Base-by-base conservation (phyloP, 2,888 invertebrate genomes). In the Nysson spinosus region DNA sequence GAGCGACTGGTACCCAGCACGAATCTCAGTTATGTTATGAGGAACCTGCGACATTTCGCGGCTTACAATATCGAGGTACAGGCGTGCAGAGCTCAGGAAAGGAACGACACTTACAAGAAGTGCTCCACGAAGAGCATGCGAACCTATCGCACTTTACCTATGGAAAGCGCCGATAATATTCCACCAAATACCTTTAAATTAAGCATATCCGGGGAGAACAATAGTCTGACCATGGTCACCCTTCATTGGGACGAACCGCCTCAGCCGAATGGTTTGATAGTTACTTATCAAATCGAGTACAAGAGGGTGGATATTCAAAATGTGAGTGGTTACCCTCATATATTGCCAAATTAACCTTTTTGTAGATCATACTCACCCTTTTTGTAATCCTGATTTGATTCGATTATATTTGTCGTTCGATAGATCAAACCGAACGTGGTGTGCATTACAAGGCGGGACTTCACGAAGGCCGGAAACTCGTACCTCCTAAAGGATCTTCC, bases 261-360 rank as follows among this genome's bases (percentile, higher is more conserved):
- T 16, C 88, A 92, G 66, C 97, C 98, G 0, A 99, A 99, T 86
- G 97, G 98, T 1, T 90, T 94, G 60, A 93, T 98, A 39, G 91
- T 96, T 34, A 93, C 94, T 0, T 98, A 97, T 87, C 91, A 92
- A 66, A 92, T 98, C 49, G 91, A 93, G 71, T 95, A 94, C 82
- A 90, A 90, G 66, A 89, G 91, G 47, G 89, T 92, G 19, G 93
- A 93, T 58, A 90, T 91, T 35, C 90, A 90, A 81, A 91, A 92
- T 84, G 93, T 92, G 82, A 89, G 89, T 87, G 4, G 26, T 1
- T n/a, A n/a, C n/a, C n/a, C n/a, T n/a, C n/a, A n/a, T n/a, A n/a
- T n/a, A n/a, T n/a, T n/a, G n/a, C n/a, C n/a, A n/a, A n/a, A n/a
- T n/a, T n/a, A n/a, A n/a, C n/a, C n/a, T n/a, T n/a, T n/a, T n/a